These are phyloP conservation scores for Cryptoprocta ferox DNA, from an alignment of 2,797 vertebrate genomes.

Conservation along the genomic window DNA sequence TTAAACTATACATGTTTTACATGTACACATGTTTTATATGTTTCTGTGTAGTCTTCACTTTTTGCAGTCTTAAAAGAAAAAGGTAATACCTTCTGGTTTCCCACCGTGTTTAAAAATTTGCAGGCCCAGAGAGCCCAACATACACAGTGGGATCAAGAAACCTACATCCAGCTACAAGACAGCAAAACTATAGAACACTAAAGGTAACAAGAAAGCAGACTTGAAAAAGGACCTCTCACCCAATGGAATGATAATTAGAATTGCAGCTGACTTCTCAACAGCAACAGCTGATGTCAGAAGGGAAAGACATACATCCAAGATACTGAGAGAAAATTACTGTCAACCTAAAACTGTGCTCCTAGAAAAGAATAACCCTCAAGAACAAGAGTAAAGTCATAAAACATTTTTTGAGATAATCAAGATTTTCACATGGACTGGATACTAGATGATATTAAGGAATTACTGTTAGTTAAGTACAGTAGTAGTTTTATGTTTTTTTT, in stretches of 20 bases:
- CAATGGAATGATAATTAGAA: background rate
- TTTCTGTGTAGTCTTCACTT: background rate
- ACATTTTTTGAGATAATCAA: background rate
- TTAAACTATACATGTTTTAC: background rate
- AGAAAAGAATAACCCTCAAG: background rate
- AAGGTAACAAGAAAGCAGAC: background rate
- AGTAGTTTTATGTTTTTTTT: background rate
- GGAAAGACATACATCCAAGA: background rate
- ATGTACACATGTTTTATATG: background rate
- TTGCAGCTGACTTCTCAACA: background rate
- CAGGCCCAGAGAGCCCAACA: background rate
- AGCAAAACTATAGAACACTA: background rate
- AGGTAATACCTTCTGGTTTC: background rate
- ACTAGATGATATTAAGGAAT: background rate
- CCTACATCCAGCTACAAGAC: background rate
- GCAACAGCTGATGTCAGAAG: background rate
- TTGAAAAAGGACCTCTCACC: background rate
- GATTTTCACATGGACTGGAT: background rate
- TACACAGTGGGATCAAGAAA: background rate
- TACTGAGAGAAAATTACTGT: conserved; percentile 9
- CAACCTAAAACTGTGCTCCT: background rate
- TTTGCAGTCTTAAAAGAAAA: conserved; percentile 12
- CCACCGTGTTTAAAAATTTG: background rate
- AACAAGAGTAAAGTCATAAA: conserved; percentile 17
- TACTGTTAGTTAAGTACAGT: conserved; percentile 1